These are phyloP conservation scores for Holacanthus passer DNA, from an alignment of 2,113 vertebrate species.

Conservation along the genomic window DNA sequence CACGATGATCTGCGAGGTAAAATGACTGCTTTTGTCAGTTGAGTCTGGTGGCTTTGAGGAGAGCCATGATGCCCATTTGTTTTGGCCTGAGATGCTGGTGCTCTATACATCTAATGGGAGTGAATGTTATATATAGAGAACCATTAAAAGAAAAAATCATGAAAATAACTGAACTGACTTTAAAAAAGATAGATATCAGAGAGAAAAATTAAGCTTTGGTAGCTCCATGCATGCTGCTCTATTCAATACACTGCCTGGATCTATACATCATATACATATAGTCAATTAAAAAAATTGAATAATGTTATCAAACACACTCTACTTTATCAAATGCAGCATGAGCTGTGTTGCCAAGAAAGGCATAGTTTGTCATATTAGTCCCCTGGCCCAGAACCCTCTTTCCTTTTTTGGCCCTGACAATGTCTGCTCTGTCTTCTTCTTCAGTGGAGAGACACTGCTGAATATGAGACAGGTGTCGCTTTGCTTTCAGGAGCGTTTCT, in stretches of 20 bases:
- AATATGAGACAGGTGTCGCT: slow-evolving; percentile 67
- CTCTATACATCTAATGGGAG: too few relatives aligned
- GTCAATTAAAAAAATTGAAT: slow-evolving; percentile 24
- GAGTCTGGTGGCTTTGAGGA: too few relatives aligned
- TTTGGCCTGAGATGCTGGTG: too few relatives aligned
- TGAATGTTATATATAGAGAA: too few relatives aligned
- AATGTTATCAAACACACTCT: slow-evolving; percentile 39
- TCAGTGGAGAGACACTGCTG: slow-evolving; percentile 28
- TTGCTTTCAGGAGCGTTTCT: slow-evolving; percentile 59
- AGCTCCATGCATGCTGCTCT: background rate
- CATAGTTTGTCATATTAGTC: slow-evolving; percentile 54
- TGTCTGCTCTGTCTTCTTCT: slow-evolving; percentile 21
- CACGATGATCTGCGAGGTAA: too few relatives aligned
- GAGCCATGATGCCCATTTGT: too few relatives aligned
- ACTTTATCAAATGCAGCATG: slow-evolving; percentile 47
- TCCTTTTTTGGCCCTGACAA: slow-evolving; percentile 19
- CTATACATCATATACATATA: slow-evolving; percentile 32
- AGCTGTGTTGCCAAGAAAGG: slow-evolving; percentile 20
- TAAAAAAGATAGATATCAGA: background rate
- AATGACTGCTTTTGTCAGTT: too few relatives aligned
- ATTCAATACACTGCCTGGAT: slow-evolving; percentile 2
- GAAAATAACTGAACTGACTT: background rate
- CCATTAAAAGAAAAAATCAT: background rate
- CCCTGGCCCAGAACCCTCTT: background rate
- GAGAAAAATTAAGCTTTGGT: background rate